Base-by-base conservation (phyloP, 2,888 invertebrate genomes). In the Drosophila niveifrons region DNA sequence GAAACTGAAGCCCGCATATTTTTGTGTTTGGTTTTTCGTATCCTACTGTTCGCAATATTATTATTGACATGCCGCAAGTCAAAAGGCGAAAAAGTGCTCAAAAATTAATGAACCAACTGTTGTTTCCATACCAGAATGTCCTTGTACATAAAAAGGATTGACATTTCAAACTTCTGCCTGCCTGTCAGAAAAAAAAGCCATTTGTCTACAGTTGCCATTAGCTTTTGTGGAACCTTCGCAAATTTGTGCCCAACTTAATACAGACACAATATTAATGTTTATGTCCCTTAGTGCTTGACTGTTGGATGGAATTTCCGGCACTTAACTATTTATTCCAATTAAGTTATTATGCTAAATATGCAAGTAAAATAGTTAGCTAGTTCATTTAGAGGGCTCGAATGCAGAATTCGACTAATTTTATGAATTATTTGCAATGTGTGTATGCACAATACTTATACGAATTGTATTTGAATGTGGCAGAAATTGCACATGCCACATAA, bases 31-130 rank as follows among this genome's bases (percentile, higher is more conserved):
- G 3, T 39, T 41, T 39, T 31, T 43, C 31, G 59, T 39, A 44
- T 7, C n/a, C 15, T 41, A 13, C 50, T 34, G 23, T n/a, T n/a
- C 11, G 17, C 9, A 23, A 17, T 29, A 13, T 31, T 39, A 15
- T 28, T 47, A 9, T 44, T 82, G 75, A 66, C 64, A 63, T 57
- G 66, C 59, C 72, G 47, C 58, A 72, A 70, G 71, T 74, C 65
- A 69, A 64, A 55, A 31, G 46, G 50, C 56, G 63, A 55, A 67
- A 73, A 65, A 73, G 64, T 73, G 55, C 67, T 81, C 66, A 64
- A 75, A 83, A 87, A 72, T 78, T 78, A 87, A 83, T 87, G 85
- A 87, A 81, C 79, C 89, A 81, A 75, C 67, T 88, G 88, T 70
- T 81, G 71, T 87, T 68, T 58, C 61, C 36, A 64, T 56, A 68